Conservation (phyloP, 2,888 invertebrate genomes). For the Rhagophthalmus giganteus region DNA sequence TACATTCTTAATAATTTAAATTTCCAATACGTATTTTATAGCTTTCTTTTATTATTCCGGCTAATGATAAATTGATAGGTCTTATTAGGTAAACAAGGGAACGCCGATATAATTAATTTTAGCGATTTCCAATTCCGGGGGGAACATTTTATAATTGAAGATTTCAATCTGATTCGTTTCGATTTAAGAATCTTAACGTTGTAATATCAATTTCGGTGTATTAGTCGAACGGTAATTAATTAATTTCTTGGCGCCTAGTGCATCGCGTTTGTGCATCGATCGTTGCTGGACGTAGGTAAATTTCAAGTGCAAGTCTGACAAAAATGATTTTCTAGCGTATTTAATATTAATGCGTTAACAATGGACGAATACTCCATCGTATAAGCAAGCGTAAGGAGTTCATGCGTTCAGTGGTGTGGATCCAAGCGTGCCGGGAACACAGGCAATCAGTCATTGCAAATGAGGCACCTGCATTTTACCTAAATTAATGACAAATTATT, state of each 20-base stretch:
- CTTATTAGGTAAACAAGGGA: slow-evolving; percentile 7
- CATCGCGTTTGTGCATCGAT: neutral
- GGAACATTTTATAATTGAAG: slow-evolving; percentile 28
- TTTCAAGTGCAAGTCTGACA: neutral
- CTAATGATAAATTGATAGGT: slow-evolving; percentile 26
- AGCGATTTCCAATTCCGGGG: slow-evolving; percentile 30
- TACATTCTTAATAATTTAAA: slow-evolving; percentile 17
- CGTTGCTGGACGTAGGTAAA: neutral
- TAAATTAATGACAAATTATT: slow-evolving; percentile 32
- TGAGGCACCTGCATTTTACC: slow-evolving; percentile 35
- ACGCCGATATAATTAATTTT: slow-evolving; percentile 24
- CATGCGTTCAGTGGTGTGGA: slow-evolving; percentile 33
- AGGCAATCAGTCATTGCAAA: slow-evolving; percentile 39
- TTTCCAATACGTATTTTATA: neutral
- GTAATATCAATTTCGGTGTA: slow-evolving; percentile 26
- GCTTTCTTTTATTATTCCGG: neutral
- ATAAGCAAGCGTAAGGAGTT: slow-evolving; percentile 24
- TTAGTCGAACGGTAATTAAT: slow-evolving; percentile 28
- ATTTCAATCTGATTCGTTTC: slow-evolving; percentile 29
- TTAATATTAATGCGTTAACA: slow-evolving; percentile 13
- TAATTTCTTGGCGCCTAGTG: slow-evolving; percentile 18
- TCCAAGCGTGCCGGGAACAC: slow-evolving; percentile 39
- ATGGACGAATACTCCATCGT: slow-evolving; percentile 17
- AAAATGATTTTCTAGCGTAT: slow-evolving; percentile 2
- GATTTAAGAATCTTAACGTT: slow-evolving; percentile 24